Percentiles rank a stretch among this genome's conserved stretches.
Evolutionary conservation across 2,113 vertebrate genomes (phyloP).

Genomic region (Lathamus discolor): DNA sequence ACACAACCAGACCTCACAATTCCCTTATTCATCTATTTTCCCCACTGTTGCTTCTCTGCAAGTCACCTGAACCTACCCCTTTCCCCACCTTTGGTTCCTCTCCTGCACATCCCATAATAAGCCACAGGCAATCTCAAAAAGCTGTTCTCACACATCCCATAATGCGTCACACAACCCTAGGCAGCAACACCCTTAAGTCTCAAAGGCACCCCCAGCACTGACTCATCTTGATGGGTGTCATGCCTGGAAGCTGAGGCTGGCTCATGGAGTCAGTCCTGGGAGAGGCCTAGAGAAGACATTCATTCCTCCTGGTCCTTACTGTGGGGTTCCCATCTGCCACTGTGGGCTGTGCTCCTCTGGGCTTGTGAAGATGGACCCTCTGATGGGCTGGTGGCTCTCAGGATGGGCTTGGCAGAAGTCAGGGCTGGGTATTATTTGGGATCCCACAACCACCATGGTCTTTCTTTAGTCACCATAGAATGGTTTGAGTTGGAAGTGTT

Average conservation of each 20-base stretch:
- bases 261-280: neutral
- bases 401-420: neutral
- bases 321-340: neutral
- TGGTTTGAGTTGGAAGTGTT: neutral
- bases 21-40: neutral
- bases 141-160: neutral
- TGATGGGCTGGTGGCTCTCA: neutral
- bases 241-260: rapidly evolving
- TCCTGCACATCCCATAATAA: neutral
- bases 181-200: neutral
- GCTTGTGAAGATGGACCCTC: neutral
- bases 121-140: neutral
- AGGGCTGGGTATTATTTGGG: neutral
- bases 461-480: neutral
- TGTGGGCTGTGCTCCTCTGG: neutral
- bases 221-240: neutral
- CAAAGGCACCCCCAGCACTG: neutral
- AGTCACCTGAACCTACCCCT: neutral
- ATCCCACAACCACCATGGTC: neutral
- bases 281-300: neutral
- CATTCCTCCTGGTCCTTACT: neutral
- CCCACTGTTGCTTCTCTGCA: neutral
- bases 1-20: neutral
- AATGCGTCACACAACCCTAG: neutral
- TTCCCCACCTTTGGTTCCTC: neutral